phyloP scores from a whole-genome alignment of 2,113 vertebrate species.

The Phrynosoma blainvillii region DNA sequence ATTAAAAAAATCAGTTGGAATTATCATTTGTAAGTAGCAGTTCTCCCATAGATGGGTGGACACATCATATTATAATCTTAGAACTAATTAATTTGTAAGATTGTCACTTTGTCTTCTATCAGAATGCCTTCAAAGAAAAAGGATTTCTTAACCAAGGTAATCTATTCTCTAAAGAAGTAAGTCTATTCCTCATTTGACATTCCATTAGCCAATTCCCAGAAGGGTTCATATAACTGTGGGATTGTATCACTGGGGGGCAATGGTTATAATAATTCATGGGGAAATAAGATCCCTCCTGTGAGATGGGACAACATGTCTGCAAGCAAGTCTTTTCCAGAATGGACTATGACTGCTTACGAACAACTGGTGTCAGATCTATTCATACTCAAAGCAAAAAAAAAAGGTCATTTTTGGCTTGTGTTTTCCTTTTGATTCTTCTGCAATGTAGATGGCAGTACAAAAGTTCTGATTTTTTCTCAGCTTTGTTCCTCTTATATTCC shows the following conservation, averaged over 20 bases:
- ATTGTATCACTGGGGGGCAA: neutral
- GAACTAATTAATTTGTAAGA: conserved; percentile 45
- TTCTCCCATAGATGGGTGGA: conserved; percentile 44
- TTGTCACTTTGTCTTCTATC: conserved; percentile 40
- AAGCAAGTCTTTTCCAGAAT: neutral
- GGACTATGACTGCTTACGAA: neutral
- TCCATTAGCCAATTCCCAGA: conserved; percentile 42
- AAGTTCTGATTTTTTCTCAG: neutral
- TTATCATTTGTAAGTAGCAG: conserved; percentile 53
- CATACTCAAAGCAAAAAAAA: neutral
- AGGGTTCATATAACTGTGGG: neutral
- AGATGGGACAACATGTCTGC: neutral
- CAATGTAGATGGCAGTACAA: neutral
- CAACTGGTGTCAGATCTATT: neutral
- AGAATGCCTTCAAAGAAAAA: conserved; percentile 37
- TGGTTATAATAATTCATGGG: neutral
- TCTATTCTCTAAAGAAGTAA: conserved; percentile 54
- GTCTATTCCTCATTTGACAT: conserved; percentile 28
- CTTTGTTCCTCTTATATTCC: neutral
- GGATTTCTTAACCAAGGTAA: conserved; percentile 54
- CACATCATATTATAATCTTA: conserved; percentile 36
- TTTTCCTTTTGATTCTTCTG: neutral
- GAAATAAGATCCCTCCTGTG: neutral
- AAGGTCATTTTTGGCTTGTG: neutral
- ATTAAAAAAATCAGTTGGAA: conserved; percentile 41